Base-by-base conservation (phyloP, 1,140 invertebrate species). In the Diachasma alloeum region DNA sequence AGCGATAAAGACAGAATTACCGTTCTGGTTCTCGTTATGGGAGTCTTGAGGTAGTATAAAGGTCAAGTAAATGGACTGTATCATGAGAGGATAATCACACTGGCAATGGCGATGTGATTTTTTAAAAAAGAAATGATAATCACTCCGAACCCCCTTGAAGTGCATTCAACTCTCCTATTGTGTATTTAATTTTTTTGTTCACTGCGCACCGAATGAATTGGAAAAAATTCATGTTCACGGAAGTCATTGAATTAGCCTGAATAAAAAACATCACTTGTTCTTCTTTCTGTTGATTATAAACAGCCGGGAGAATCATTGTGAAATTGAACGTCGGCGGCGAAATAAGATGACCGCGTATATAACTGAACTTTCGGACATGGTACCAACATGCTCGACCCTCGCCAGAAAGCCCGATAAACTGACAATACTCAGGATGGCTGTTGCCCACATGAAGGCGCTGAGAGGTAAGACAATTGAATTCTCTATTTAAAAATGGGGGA, bases 301-400 rank as follows among this genome's bases (percentile, higher is more conserved):
- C 89, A 93, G 95, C 90, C 95, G 98, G 88, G 99, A 99, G 92
- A 99, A 99, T 90, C 99, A 99, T 92, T 99, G 98, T 91, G 99
- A 99, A 91, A 99, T 99, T 87, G 99, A 99, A 90, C 92, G 99
- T 80, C 92, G 98, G 77, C 92, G 99, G 80, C 93, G 99, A 76
- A 99, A 99, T 92, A 99, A 99, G 94, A 99, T 99, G 99, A 99
- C 98, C 76, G 96, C 98, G 76, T 99, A 99, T 90, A 99, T 99
- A 85, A 99, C 98, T 80, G 99, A 99, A 91, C 92, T 99, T 78
- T 99, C 97, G 76, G 98, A 99, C 90, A 99, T 99, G 98, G 98
- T 99, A 81, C 99, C 98, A 82, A 99, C 98, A 80, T 99, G 98
- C 90, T 97, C 95, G 82, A 97, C 97, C 0, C 91, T 99, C 42